Base-by-base conservation (phyloP, 1,140 invertebrate species). In the Leptinotarsa undecemlineata region DNA sequence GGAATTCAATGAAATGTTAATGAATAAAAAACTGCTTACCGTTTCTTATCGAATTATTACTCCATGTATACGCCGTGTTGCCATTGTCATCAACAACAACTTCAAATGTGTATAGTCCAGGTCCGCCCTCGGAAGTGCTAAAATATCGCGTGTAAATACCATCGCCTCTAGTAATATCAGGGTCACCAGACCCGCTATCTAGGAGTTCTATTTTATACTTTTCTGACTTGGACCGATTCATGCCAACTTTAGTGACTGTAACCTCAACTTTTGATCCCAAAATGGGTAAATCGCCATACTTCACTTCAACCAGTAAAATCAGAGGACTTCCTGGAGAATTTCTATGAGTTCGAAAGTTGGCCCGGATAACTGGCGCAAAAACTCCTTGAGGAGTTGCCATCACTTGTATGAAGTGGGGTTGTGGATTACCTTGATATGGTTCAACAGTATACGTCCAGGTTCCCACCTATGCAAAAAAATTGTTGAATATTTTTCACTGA, bases 91-190 rank as follows among this genome's bases (percentile, higher is more conserved):
- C 85, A 21, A 87, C 83, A 0, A 83, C 82, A 1, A 86, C 84
- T 74, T 87, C 85, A 75, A 88, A 87, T n/a, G 84, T 87, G 76
- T 90, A 90, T 3, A 82, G 81, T 3, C 89, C 89, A 21, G 82
- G 77, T 26, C 84, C 84, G 51, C 84, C 83, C 69, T 84, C 81
- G 33, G 82, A 83, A n/a, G 87, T 82, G 23, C 87, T 89, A 76
- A 90, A 90, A 77, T 90, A 91, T 68, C 89, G 84, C 0, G 90
- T 89, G 81, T 92, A 92, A 17, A 92, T 85, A 17, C 91, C 91
- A 82, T 92, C 91, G 11, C 88, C 87, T 84, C 87, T 87, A 19
- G 87, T 89, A 14, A 91, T 85, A 83, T 92, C 91, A 3, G 90
- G 89, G 84, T 91, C 91, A 79, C 89, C 89, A 81, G 86, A 88